phyloP scores from a whole-genome alignment of 2,113 vertebrate genomes.

The Oryzias celebensis region DNA sequence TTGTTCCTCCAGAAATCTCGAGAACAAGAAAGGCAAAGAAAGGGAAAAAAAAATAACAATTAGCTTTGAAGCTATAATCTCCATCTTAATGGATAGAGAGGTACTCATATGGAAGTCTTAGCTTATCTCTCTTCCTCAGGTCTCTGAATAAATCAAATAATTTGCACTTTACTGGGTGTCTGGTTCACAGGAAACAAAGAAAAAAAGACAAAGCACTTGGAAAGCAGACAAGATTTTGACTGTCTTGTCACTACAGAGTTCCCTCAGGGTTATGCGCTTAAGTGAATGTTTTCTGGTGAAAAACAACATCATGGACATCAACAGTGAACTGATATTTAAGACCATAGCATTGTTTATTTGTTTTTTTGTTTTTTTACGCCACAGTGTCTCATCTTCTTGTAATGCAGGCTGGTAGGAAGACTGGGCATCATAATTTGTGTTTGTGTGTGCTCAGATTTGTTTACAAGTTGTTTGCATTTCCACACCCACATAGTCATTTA shows the following conservation, averaged over 20 bases:
- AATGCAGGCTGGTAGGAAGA: not conserved
- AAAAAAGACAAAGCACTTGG: slow-evolving; percentile 5
- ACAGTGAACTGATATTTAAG: slow-evolving; percentile 7
- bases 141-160: slow-evolving; percentile 30
- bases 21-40: slow-evolving; percentile 33
- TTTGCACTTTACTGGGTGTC: slow-evolving; percentile 8
- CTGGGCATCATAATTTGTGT: not conserved
- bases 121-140: slow-evolving; percentile 36
- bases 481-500: too few species aligned
- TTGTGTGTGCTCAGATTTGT: not conserved
- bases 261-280: slow-evolving; percentile 19
- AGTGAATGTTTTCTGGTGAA: slow-evolving; percentile 12
- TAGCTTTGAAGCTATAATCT: slow-evolving; percentile 65
- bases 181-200: slow-evolving; percentile 11
- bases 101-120: slow-evolving; percentile 51
- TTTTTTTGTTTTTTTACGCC: too few species aligned
- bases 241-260: slow-evolving; percentile 9
- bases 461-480: not conserved
- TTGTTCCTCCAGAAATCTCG: slow-evolving; percentile 51
- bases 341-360: not conserved
- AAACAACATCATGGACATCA: slow-evolving; percentile 29
- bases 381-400: not conserved
- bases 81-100: slow-evolving; percentile 57
- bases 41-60: slow-evolving; percentile 55
- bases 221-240: slow-evolving; percentile 28